phyloP scores from a whole-genome alignment of 2,113 vertebrate genomes.

The Megalops atlanticus region DNA sequence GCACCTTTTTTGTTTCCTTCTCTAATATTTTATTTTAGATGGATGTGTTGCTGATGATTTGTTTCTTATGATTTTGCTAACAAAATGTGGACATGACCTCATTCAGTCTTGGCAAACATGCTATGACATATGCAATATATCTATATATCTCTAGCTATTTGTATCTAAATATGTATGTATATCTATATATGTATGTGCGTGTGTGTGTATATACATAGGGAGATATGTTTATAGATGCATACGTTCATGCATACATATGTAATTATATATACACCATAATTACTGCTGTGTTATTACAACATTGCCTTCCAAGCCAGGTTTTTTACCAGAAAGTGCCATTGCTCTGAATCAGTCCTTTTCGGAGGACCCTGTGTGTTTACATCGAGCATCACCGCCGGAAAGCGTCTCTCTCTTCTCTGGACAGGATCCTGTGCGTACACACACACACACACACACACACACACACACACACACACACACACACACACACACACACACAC shows the following conservation, averaged over 20 bases:
- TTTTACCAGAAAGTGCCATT: constrained; percentile 77
- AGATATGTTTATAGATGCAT: neutral
- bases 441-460: too few species aligned
- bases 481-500: neutral
- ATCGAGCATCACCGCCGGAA: neutral
- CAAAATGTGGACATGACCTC: constrained; percentile 63
- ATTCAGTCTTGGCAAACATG: constrained; percentile 63
- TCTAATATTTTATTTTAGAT: constrained; percentile 40
- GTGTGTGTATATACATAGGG: constrained; percentile 8
- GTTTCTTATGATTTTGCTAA: constrained; percentile 50
- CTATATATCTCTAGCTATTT: constrained; percentile 49
- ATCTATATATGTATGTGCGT: constrained; percentile 5
- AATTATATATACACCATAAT: neutral
- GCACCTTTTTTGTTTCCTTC: constrained; percentile 60
- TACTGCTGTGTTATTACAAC: constrained; percentile 53
- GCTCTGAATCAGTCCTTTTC: constrained; percentile 33
- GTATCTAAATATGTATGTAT: constrained; percentile 31
- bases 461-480: neutral
- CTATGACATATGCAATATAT: constrained; percentile 51
- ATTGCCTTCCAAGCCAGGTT: constrained; percentile 74
- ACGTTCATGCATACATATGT: constrained; percentile 3
- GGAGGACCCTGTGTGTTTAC: neutral
- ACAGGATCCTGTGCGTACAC: too few species aligned
- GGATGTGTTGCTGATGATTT: neutral
- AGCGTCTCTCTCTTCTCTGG: too few species aligned